Conservation (phyloP, 2,888 invertebrate genomes). For the Coelogynopora nodosa region DNA sequence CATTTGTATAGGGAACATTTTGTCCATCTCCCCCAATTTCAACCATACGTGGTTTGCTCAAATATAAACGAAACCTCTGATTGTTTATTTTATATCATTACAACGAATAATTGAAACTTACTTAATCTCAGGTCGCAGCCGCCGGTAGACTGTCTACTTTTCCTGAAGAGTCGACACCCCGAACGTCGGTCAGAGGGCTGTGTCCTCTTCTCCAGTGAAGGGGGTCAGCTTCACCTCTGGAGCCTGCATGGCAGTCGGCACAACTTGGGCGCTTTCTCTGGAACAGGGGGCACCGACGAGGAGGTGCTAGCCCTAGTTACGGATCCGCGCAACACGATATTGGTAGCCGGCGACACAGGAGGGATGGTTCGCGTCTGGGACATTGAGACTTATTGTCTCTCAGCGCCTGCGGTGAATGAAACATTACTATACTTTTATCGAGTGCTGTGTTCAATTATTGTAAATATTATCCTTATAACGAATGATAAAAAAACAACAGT, state of each 20-base stretch:
- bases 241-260: slow-evolving; percentile 55
- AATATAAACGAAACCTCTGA: too few species aligned
- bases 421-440: too few species aligned
- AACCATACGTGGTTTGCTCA: too few species aligned
- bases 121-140: slow-evolving; percentile 53
- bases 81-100: too few species aligned
- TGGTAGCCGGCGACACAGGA: slow-evolving; percentile 65
- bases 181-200: slow-evolving; percentile 53
- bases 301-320: slow-evolving; percentile 69
- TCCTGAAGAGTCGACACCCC: slow-evolving; percentile 53
- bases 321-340: slow-evolving; percentile 70
- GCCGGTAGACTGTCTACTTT: slow-evolving; percentile 57
- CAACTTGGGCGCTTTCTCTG: slow-evolving; percentile 50
- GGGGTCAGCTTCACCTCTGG: slow-evolving; percentile 58
- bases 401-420: background rate
- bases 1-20: too few species aligned
- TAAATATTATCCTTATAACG: too few species aligned
- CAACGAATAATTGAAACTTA: too few species aligned
- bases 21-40: too few species aligned
- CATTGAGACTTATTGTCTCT: slow-evolving; percentile 67
- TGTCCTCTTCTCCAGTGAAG: slow-evolving; percentile 59
- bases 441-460: too few species aligned
- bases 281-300: slow-evolving; percentile 54
- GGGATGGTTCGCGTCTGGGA: slow-evolving; percentile 80
- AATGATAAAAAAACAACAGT: too few species aligned